A percentile compares a stretch with the other conserved stretches of the same genome.
Evolutionary conservation across 92 coral and sea anemone species (phyloP).

Genomic region (Scolanthus callimorphus): DNA sequence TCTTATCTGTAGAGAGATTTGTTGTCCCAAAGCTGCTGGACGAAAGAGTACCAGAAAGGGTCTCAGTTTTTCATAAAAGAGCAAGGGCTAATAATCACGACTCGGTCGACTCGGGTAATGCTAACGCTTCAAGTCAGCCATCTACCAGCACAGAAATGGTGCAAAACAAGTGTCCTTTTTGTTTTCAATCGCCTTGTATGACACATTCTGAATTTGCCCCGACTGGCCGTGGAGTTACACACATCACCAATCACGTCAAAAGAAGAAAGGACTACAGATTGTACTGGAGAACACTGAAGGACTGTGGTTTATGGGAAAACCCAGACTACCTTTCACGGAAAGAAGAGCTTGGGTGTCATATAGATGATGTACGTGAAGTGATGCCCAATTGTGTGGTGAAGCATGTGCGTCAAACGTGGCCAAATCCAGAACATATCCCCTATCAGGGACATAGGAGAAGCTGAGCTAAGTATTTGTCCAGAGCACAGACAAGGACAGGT

Average conservation of each 20-base stretch:
- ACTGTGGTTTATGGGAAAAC: neutral
- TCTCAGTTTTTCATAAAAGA: no score
- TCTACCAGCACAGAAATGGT: neutral
- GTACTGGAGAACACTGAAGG: neutral
- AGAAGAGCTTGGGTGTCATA: neutral
- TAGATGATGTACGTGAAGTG: neutral
- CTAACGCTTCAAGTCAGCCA: no score
- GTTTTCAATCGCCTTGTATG: neutral
- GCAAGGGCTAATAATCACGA: no score
- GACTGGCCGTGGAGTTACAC: neutral
- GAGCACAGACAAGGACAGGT: no score
- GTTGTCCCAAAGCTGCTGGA: no score
- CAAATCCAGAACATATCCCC: neutral
- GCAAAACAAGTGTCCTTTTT: neutral
- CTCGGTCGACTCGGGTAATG: no score
- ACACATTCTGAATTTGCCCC: neutral
- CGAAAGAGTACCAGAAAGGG: no score
- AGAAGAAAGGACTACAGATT: neutral
- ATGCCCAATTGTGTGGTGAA: slow-evolving; percentile 4
- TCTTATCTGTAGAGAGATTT: no score
- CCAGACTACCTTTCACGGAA: neutral
- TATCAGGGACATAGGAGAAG: neutral
- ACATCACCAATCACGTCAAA: neutral
- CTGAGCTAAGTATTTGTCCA: no score
- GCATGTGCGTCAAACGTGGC: neutral